Base-by-base conservation (phyloP, 2,113 vertebrate genomes). In the Brachionichthys hirsutus region DNA sequence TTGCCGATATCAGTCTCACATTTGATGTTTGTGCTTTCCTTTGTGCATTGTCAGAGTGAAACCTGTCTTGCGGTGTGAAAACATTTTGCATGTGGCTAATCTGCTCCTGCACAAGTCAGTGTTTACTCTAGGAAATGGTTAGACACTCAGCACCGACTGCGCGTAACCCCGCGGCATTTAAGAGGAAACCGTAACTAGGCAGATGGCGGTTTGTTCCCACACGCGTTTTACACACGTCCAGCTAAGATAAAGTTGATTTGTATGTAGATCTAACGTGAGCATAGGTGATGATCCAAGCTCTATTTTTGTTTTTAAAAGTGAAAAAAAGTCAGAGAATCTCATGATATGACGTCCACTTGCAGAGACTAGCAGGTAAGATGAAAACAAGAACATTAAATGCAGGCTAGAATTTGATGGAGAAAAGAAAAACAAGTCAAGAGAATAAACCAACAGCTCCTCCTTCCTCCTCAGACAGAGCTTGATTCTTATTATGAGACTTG, bases 61-160 rank as follows among this genome's bases (percentile, higher is more conserved):
- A 54, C 19, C 3, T 40, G 17, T 36, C 11, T 8, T 36, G 42
- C 40, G 19, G 3, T 67, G 42, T 62, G 30, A 70, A 54, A 20
- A 53, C 35, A 65, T 20, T 30, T 9, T 41, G 49, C 17, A 5
- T 58, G 75, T 18, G 43, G 52, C n/a, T 46, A 48, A 55, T 50
- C 44, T 16, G 14, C 45, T 65, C 12, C 62, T 54, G 53, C 60
- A 60, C 42, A 63, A 66, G 53, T 67, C 62, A 40, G 61, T 75
- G 49, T 67, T 66, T 24, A 16, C 55, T 73, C 40, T 73, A 85
- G 82, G 80, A 88, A 88, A 80, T 77, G 69, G 66, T 72, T 52
- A 67, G 55, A 73, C 62, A 53, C 17, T 35, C 24, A 56, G 65
- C 53, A 57, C 36, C 55, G 36, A 50, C 61, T 55, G 55, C 16